Evolutionary conservation across 2,888 invertebrate species (phyloP), one percentile per base, ranked within the genome.

Genomic region (Hermaeophaga mercurialis): DNA sequence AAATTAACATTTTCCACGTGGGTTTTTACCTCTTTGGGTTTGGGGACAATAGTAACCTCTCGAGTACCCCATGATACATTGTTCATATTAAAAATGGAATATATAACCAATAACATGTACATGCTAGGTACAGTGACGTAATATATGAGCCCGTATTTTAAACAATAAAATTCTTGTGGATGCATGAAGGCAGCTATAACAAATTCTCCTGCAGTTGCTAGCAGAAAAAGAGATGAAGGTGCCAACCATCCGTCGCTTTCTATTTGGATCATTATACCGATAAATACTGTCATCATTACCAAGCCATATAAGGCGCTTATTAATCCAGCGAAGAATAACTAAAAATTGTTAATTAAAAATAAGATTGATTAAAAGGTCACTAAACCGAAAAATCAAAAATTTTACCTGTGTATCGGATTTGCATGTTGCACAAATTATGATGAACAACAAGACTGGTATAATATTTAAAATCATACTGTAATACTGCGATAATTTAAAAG

Each of bases 21-120:
- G n/a, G n/a, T n/a, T n/a, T n/a, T n/a, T 61, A 68, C 71, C 17
- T 59, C 54, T 33, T 61, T 57, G 8, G 56, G 45, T 59, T 68
- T 62, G 1, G 68, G 58, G 66, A 65, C 64, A 60, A 78, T 58
- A 47, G 81, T 81, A 43, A 84, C 87, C 75, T 96, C 96, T 58
- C 96, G 81, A 0, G 96, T 96, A 3, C 96, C 96, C 96, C 96
- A 96, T 1, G 90, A 88, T 2, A 96, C 91, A 70, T 94, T 90
- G 75, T 96, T 93, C 79, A 96, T 83, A 75, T 96, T 96, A 74
- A 94, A 94, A 18, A 96, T 81, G 0, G 95, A 93, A 75, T 94
- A 96, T 53, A 96, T 89, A 64, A 95, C 89, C 49, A 96, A 82
- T 72, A 96, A 79, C 84, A 96, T 87, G 76, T 96, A 96, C 90